Conservation (phyloP, 2,113 vertebrate species). For the Puffinus mauretanicus region DNA sequence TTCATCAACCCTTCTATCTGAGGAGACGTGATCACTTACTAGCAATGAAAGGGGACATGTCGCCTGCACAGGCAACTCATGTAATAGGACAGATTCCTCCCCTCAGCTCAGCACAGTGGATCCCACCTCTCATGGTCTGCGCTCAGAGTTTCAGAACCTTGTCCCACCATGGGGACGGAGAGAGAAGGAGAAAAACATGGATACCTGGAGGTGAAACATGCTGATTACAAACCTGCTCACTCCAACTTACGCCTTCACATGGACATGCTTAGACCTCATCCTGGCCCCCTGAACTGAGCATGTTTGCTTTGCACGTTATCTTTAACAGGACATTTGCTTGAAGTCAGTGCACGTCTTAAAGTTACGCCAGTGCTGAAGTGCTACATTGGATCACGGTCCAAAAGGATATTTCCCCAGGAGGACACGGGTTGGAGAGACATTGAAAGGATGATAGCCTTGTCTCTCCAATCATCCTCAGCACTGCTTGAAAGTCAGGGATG, state of each 20-base stretch:
- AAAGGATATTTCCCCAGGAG: neutral
- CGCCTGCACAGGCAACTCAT: neutral
- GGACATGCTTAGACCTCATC: neutral
- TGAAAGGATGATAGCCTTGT: neutral
- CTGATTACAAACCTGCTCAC: neutral
- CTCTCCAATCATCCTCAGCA: neutral
- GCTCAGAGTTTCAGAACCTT: neutral
- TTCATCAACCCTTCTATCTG: constrained; percentile 50
- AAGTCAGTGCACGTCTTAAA: neutral
- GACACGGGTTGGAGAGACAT: neutral
- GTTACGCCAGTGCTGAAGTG: neutral
- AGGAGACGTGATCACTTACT: constrained; percentile 49
- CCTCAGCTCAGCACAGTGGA: neutral
- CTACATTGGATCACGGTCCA: neutral
- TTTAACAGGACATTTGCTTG: neutral
- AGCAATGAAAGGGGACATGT: constrained; percentile 15
- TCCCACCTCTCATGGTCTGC: neutral
- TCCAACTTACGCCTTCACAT: neutral
- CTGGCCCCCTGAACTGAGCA: neutral
- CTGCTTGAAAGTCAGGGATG: neutral
- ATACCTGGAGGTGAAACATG: neutral
- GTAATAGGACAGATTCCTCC: neutral
- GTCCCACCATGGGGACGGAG: neutral
- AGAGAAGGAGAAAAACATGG: neutral
- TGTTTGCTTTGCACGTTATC: neutral